Evolutionary conservation across 30 jellyfish, hydroid and myxozoan genomes (phyloP).

Genomic region (Aurelia aurita complex sp. Pacific): DNA sequence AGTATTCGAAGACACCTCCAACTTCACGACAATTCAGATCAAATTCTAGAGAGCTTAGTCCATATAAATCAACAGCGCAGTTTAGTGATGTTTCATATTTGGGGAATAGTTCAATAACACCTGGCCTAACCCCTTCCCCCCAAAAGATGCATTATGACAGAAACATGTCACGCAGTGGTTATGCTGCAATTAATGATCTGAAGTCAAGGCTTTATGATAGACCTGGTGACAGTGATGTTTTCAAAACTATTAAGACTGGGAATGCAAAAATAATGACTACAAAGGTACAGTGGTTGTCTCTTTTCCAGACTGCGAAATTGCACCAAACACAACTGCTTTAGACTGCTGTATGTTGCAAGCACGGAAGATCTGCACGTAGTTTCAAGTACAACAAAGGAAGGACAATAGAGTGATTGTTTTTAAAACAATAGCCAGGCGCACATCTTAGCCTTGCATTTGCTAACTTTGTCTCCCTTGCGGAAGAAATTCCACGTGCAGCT

Average conservation of each 20-base stretch:
- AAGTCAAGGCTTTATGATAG: slow-evolving; percentile 49
- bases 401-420: too few relatives aligned
- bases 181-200: slow-evolving; percentile 28
- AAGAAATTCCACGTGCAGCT: too few relatives aligned
- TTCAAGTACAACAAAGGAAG: too few relatives aligned
- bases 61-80: not conserved
- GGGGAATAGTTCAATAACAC: slow-evolving; percentile 2
- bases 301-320: too few relatives aligned
- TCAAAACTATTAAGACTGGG: slow-evolving; percentile 15
- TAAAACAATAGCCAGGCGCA: too few relatives aligned
- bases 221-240: slow-evolving; percentile 61
- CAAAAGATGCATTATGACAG: not conserved
- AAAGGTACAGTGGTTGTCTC: slow-evolving; percentile 6
- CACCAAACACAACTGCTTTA: too few relatives aligned
- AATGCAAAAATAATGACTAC: not conserved
- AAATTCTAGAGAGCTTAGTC: not conserved
- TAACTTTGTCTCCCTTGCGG: too few relatives aligned
- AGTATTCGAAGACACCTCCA: slow-evolving; percentile 12
- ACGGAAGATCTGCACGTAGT: too few relatives aligned
- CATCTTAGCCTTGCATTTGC: too few relatives aligned
- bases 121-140: not conserved
- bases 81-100: slow-evolving; percentile 16
- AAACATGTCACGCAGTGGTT: slow-evolving; percentile 45
- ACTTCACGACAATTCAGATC: slow-evolving; percentile 18
- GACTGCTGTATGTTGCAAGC: too few relatives aligned